phyloP scores from a whole-genome alignment of 2,113 vertebrate species.

The Chamaetylas fuelleborni region DNA sequence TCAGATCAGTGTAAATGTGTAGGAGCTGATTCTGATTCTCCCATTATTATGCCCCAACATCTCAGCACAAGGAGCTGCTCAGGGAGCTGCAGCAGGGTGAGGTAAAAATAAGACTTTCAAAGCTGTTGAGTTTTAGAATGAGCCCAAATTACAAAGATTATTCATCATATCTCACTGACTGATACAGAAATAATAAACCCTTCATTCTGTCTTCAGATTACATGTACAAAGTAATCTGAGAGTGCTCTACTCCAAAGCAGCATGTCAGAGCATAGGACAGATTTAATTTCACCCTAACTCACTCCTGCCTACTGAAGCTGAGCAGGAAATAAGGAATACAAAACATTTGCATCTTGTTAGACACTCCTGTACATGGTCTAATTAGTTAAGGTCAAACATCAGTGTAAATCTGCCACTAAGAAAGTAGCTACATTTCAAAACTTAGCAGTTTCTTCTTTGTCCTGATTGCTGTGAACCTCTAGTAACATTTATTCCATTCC shows the following conservation, averaged over 20 bases:
- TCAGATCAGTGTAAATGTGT: neutral
- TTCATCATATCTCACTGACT: neutral
- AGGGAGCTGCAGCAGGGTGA: neutral
- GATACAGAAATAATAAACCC: neutral
- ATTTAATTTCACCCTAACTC: slow-evolving; percentile 5
- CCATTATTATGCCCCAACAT: neutral
- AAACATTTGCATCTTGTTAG: neutral
- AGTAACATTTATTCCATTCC: neutral
- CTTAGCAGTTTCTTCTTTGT: neutral
- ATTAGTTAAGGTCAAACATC: slow-evolving; percentile 8
- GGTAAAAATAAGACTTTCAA: neutral
- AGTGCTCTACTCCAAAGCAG: neutral
- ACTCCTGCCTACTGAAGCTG: neutral
- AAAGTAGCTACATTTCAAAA: neutral
- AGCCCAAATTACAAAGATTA: neutral
- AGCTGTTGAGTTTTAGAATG: neutral
- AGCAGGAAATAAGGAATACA: neutral
- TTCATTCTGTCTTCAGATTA: neutral
- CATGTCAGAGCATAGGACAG: neutral
- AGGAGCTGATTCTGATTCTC: neutral
- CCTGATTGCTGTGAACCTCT: neutral
- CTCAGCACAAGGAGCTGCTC: neutral
- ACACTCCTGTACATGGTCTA: neutral
- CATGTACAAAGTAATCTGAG: neutral
- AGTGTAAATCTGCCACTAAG: neutral